phyloP scores from a whole-genome alignment of 2,888 invertebrate species.

The Ectobius pallidus region DNA sequence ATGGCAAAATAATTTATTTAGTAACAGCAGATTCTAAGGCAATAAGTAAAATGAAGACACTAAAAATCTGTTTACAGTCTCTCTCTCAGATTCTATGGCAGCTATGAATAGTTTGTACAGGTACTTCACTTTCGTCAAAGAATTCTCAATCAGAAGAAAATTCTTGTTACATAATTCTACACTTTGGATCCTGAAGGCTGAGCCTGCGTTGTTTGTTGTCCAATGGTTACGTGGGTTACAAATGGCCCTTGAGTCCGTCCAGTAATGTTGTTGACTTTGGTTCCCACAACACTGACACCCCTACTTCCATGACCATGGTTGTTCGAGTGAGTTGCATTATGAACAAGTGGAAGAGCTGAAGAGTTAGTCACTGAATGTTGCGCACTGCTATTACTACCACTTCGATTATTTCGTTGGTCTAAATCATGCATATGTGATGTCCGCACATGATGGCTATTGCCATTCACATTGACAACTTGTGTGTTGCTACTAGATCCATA shows the following conservation, averaged over 20 bases:
- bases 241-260: conserved; percentile 60
- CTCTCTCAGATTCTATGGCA: conserved; percentile 1
- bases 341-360: background rate
- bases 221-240: conserved; percentile 67
- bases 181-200: conserved; percentile 27
- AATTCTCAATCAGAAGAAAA: too few species aligned
- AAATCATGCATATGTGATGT: conserved; percentile 15
- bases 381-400: conserved; percentile 2
- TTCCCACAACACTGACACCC: conserved; percentile 13
- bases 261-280: conserved; percentile 45
- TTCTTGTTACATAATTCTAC: background rate
- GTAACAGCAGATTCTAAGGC: too few species aligned
- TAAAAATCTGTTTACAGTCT: too few species aligned
- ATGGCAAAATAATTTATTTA: too few species aligned
- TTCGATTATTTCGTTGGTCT: conserved; percentile 17
- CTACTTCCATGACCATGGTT: conserved; percentile 38
- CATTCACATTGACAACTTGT: conserved; percentile 36
- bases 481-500: conserved; percentile 47
- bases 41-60: too few species aligned
- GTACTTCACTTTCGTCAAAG: too few species aligned
- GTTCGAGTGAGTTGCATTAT: background rate
- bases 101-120: too few species aligned
- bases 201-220: conserved; percentile 47
- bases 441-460: conserved; percentile 18
- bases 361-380: background rate